These are phyloP conservation scores for Chironomus tepperi DNA, from an alignment of 1,140 invertebrate genomes.

Conservation along the genomic window DNA sequence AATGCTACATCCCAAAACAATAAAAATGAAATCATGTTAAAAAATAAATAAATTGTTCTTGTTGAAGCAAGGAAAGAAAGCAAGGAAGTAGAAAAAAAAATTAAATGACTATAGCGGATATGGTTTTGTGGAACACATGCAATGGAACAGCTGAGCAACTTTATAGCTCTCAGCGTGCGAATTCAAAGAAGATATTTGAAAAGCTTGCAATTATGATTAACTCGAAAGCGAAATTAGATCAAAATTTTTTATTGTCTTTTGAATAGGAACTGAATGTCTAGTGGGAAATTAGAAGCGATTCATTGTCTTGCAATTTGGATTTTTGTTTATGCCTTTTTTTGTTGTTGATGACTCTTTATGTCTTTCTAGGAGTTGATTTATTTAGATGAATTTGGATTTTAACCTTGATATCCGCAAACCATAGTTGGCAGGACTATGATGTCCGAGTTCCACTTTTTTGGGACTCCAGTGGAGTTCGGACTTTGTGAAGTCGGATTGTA, in stretches of 20 bases:
- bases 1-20: not conserved
- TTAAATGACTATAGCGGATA: not conserved
- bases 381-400: no score
- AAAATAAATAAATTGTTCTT: not conserved
- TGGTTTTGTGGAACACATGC: no score
- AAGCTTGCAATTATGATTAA: not conserved
- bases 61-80: not conserved
- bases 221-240: conserved; percentile 13
- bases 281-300: conserved; percentile 16
- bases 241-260: conserved; percentile 21
- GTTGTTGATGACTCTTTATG: no score
- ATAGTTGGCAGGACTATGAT: no score
- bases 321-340: no score
- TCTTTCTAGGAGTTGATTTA: no score
- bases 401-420: no score
- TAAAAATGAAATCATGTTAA: not conserved
- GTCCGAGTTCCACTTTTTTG: no score
- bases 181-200: no score
- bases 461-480: no score
- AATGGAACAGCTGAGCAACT: not conserved
- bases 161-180: not conserved
- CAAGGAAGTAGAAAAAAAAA: not conserved
- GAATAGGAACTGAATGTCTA: not conserved
- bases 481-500: no score
- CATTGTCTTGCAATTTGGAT: not conserved